Conservation (phyloP, 1,140 invertebrate genomes). For the Tyrophagus putrescentiae region DNA sequence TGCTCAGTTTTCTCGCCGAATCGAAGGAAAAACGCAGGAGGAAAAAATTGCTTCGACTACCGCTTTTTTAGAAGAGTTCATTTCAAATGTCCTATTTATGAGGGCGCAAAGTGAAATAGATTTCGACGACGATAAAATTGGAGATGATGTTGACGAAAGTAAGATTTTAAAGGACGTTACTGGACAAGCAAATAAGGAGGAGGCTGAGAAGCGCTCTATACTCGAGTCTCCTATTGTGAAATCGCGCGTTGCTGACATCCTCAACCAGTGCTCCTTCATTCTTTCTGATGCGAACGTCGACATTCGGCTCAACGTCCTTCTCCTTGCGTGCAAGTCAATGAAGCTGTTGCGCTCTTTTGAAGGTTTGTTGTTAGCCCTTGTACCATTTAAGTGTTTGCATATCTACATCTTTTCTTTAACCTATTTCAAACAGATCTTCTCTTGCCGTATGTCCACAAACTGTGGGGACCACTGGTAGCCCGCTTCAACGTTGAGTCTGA, state of each 20-base stretch:
- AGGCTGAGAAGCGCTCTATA: neutral
- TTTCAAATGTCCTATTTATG: neutral
- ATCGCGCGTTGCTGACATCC: neutral
- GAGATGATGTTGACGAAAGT: neutral
- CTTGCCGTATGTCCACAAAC: constrained; percentile 23
- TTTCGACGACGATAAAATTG: neutral
- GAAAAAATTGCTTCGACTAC: neutral
- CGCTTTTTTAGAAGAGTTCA: neutral
- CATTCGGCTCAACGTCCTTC: neutral
- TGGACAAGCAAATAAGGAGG: neutral
- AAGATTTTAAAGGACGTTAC: neutral
- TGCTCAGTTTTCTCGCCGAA: neutral
- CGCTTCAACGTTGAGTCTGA: constrained; percentile 7
- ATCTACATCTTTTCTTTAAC: neutral
- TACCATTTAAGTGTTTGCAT: neutral
- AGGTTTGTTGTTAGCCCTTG: neutral
- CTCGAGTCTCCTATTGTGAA: constrained; percentile 11
- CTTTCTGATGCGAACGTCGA: neutral
- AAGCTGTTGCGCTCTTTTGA: constrained; percentile 4
- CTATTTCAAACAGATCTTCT: constrained; percentile 18
- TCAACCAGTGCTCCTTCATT: constrained; percentile 9
- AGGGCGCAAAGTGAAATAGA: neutral
- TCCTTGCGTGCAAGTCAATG: neutral
- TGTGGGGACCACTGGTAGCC: constrained; percentile 22
- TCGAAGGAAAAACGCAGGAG: neutral